These are phyloP conservation scores for Arctia plantaginis DNA, from an alignment of 2,888 invertebrate genomes.

Conservation along the genomic window DNA sequence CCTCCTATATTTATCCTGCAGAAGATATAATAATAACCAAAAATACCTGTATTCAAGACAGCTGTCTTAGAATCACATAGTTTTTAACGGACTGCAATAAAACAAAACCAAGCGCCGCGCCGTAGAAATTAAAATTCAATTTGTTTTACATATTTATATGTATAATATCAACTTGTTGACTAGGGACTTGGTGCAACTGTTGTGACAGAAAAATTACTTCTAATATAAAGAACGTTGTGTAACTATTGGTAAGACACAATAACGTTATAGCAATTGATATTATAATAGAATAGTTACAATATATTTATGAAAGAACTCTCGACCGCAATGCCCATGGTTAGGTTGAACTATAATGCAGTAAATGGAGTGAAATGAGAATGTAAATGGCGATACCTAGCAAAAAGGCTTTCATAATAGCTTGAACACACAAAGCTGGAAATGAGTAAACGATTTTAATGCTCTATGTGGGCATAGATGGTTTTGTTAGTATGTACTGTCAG, in stretches of 20 bases:
- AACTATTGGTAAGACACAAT: not conserved
- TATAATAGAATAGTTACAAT: not conserved
- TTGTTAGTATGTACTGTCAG: not conserved
- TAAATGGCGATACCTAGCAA: not conserved
- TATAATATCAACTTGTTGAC: no score
- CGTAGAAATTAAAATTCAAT: not conserved
- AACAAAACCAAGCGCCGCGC: not conserved
- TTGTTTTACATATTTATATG: not conserved
- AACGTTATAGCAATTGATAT: not conserved
- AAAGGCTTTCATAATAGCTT: not conserved
- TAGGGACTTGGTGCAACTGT: not conserved
- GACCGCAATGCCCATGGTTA: not conserved
- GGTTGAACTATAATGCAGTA: not conserved
- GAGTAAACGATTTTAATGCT: not conserved
- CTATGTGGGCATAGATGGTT: not conserved
- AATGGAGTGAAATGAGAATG: not conserved
- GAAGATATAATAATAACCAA: not conserved
- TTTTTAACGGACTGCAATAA: not conserved
- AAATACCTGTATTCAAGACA: not conserved
- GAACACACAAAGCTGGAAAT: not conserved
- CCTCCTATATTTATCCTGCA: no score
- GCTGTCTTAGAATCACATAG: not conserved
- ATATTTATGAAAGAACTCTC: not conserved
- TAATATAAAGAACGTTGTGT: not conserved
- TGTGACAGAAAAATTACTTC: not conserved